Evolutionary conservation across 1,140 invertebrate genomes (phyloP).

Genomic region (Drosophila saltans): DNA sequence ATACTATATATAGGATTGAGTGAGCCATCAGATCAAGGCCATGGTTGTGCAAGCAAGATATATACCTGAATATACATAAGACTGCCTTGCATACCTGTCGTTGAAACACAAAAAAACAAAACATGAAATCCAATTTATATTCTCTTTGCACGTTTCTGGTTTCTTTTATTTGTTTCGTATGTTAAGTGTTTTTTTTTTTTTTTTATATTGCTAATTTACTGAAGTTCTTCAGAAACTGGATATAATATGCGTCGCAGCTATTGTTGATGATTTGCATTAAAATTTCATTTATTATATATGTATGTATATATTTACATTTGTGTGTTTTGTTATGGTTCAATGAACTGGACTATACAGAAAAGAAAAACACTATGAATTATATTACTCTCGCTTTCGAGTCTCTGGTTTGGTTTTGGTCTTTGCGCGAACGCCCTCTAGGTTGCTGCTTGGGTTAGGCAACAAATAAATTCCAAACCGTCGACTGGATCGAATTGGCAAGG

Average conservation of each 20-base stretch:
- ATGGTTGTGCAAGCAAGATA: slow-evolving; percentile 22
- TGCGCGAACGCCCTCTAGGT: slow-evolving; percentile 29
- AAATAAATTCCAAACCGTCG: slow-evolving; percentile 55
- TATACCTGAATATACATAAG: neutral
- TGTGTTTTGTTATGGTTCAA: slow-evolving; percentile 53
- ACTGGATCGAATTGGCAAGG: slow-evolving; percentile 12
- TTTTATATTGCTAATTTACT: slow-evolving; percentile 12
- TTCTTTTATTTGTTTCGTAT: slow-evolving; percentile 31
- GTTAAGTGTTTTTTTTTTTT: slow-evolving; percentile 12
- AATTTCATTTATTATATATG: slow-evolving; percentile 27
- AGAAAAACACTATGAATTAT: slow-evolving; percentile 5
- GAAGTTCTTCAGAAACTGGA: slow-evolving; percentile 27
- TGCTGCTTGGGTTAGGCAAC: slow-evolving; percentile 30
- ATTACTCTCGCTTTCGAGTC: slow-evolving; percentile 39
- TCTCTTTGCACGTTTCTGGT: slow-evolving; percentile 15
- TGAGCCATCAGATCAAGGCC: slow-evolving; percentile 51
- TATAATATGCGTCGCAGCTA: slow-evolving; percentile 26
- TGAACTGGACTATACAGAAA: slow-evolving; percentile 31
- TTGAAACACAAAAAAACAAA: neutral
- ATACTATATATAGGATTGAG: slow-evolving; percentile 35
- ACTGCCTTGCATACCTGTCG: slow-evolving; percentile 6
- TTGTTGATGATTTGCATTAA: slow-evolving; percentile 36
- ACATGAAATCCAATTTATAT: neutral
- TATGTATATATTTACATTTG: too few species aligned
- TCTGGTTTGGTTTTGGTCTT: slow-evolving; percentile 10